Base-by-base conservation (phyloP, 2,797 vertebrate genomes). In the Mormyrops attenuatus region DNA sequence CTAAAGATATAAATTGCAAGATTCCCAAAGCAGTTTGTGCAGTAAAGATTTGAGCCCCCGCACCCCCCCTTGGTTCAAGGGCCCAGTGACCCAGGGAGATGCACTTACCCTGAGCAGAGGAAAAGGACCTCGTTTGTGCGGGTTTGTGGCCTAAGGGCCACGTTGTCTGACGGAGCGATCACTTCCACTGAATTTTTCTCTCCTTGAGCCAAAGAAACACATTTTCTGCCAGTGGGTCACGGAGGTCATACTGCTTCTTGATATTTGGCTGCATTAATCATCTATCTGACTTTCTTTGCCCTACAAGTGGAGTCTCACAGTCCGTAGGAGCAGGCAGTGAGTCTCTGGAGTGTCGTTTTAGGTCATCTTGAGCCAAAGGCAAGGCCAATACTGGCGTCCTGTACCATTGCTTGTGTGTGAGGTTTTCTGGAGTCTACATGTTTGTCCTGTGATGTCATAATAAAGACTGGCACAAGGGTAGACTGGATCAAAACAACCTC, bases 241-340 rank as follows among this genome's bases (percentile, higher is more conserved):
- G 26, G 34, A 34, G 22, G 30, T 66, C 53, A 57, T 13, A 7
- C 38, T 11, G 38, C 55, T 20, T 50, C 26, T 2, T 57, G 50
- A 88, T 69, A 22, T 80, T 69, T 3, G 49, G 17, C n/a, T 17
- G 69, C 86, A 50, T 89, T 66, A 88, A 69, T 73, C 85, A 30
- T 26, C 52, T 5, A 44, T 44, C 87, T 73, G 49, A 15, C n/a
- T 22, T 60, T 77, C 63, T 30, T 89, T 44, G 3, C 63, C 84
- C 34, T 20, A 41, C 86, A 82, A 47, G 22, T 38, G 50, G 52
- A 85, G 69, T 73, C 8, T 49, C 5, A 11, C 34, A n/a, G 1
- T 30, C 41, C 52, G 15, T 52, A 73, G 30, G 52, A 77, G 84
- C 41, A 63, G 84, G 52, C 38, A 77, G 34, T 17, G 13, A 22